Base-by-base conservation (phyloP, 2,113 vertebrate genomes). In the Amphiprion percula region DNA sequence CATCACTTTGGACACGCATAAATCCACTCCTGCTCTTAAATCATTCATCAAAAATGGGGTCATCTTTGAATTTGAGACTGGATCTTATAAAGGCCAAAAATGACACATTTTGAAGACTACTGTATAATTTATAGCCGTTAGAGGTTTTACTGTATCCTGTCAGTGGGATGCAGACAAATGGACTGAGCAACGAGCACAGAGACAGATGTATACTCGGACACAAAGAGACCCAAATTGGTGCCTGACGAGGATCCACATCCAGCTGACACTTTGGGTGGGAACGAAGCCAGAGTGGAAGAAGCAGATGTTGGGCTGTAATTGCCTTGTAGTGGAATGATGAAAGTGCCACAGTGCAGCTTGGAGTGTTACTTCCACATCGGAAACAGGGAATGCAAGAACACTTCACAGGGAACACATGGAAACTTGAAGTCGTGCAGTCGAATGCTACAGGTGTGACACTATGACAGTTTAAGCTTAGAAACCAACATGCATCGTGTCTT, bases 11-110 rank as follows among this genome's bases (percentile, higher is more conserved):
- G 86, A 86, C 87, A 74, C 39, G 14, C 59, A 90, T 84, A 66
- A 78, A 92, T 88, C 87, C 70, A 90, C 86, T 91, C 65, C 47
- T 65, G 71, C 68, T 80, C 54, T 79, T 91, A 72, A 92, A 94
- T 93, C 88, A 86, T 91, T 91, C 30, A 85, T 70, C 58, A 63
- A 80, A 82, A 79, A 87, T 30, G 52, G 63, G 82, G 66, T 67
- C 84, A 67, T 89, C 55, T 86, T 80, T 83, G 78, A 89, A 73
- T 80, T 62, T 41, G 37, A 72, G 70, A 37, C 58, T 70, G 50
- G 63, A 28, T 82, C 64, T 77, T 67, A 53, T 60, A 89, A 90
- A 82, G 70, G 53, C 52, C 68, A 78, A 85, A 67, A 77, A 55
- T 74, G 73, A 82, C 76, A 53, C 60, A 76, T 67, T 59, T 55